These are phyloP conservation scores for Mesoclemmys tuberculata DNA, from an alignment of 2,113 vertebrate species.

Conservation along the genomic window DNA sequence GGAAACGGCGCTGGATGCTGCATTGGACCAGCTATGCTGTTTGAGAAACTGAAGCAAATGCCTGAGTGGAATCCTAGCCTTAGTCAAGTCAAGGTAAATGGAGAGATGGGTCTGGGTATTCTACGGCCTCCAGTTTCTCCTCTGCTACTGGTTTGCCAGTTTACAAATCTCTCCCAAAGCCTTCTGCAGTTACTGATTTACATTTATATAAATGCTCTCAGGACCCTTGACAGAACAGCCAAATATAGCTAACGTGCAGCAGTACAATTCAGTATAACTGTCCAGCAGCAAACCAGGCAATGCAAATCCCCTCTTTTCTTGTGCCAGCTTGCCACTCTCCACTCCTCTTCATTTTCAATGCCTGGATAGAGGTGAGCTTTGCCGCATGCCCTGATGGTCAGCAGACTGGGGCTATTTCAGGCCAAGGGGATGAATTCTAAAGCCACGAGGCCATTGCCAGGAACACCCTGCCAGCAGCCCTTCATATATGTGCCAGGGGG, in stretches of 20 bases:
- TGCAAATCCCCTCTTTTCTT: background rate
- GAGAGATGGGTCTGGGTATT: background rate
- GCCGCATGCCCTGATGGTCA: background rate
- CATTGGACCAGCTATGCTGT: constrained; percentile 75
- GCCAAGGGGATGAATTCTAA: background rate
- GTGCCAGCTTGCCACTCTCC: background rate
- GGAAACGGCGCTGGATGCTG: constrained; percentile 78
- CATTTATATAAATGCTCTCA: background rate
- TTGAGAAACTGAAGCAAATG: constrained; percentile 82
- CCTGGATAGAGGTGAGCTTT: background rate
- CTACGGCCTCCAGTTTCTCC: background rate
- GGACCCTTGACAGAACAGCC: background rate
- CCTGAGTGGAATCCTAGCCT: constrained; percentile 83
- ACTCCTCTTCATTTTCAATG: background rate
- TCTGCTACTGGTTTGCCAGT: background rate
- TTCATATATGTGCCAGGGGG: background rate
- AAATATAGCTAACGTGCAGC: background rate
- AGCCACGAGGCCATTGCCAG: background rate
- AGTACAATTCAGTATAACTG: background rate
- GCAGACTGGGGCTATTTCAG: background rate
- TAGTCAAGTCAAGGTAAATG: constrained; percentile 76
- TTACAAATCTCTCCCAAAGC: background rate
- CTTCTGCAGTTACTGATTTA: background rate
- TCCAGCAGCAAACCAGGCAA: background rate
- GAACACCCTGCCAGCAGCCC: background rate